Evolutionary conservation across 2,113 vertebrate species (phyloP), one percentile per base, ranked within the genome.

Genomic region (Miniopterus natalensis): DNA sequence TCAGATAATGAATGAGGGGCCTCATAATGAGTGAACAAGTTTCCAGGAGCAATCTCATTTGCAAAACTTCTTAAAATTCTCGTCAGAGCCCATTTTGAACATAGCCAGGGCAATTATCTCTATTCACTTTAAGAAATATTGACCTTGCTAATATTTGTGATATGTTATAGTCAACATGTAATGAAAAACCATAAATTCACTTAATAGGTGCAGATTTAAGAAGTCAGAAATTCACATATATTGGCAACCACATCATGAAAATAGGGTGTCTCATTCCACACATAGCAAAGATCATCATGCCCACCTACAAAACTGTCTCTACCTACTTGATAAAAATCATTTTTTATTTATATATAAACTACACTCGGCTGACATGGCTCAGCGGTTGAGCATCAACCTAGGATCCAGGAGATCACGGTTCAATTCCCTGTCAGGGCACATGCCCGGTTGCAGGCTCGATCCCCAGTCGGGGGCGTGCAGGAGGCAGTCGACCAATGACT

Each of bases 1-100:
- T 31, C 84, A 81, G 59, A 49, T 92, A 96, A 96, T 83, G 55
- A 63, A 94, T 91, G 11, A 92, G 11, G 2, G 79, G 21, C 65
- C n/a, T 96, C 57, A 81, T 1, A 23, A 96, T 0, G 4, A 92
- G 21, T 36, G 36, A 90, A 42, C 21, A 95, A 94, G 27, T 94
- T 95, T 79, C 17, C 40, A 96, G 85, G 65, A 77, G 87, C 0
- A 2, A 94, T 94, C 29, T 85, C 40, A 90, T 53, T 86, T 92
- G 59, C 27, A 65, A 92, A 97, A 66, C 36, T 61, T 92, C 95
- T 79, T 92, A 36, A 83, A 79, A 93, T 88, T 96, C 87, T 59
- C 95, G 8, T 49, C 45, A 66, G 84, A 96, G 14, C 68, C 27
- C 18, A 96, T 45, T 42, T 65, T 92, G 45, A 83, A 86, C 21